Evolutionary conservation across 92 coral and sea anemone genomes (phyloP), one percentile per base, ranked within the genome.

Genomic region (Epizoanthus fatuus): DNA sequence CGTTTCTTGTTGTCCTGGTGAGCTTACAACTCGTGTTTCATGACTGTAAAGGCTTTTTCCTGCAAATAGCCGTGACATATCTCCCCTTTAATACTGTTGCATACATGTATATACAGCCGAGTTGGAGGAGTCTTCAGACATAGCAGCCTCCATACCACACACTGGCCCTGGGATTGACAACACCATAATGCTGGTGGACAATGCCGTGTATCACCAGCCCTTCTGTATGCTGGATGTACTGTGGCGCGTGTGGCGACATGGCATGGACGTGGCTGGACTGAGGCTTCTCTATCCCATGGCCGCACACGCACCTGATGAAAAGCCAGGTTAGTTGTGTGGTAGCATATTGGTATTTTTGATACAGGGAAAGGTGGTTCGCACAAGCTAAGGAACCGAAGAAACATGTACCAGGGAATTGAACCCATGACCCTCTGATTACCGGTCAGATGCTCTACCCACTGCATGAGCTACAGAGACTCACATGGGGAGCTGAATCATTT

Each of bases 171-270:
- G 75, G 69, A 69, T 86, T 22, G 88, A 93, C 22, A 97, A 91
- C 88, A 95, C 97, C 7, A 55, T 95, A 63, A 91, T 89, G 95
- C 69, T 95, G 69, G 62, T 91, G 52, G 95, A 90, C 87, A 78
- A 83, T 67, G 88, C 81, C n/a, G 92, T 79, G 35, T 93, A 86
- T 60, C 98, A 90, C 67, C 93, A 85, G 40, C 99, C 98, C 2
- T 88, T 82, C 68, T 97, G 98, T 88, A 90, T 93, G 86, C 74
- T 93, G 35, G 99, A 97, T 79, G 90, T 97, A 73, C 75, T 97
- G 85, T 80, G 74, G 51, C 98, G 98, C 42, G 95, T 90, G 20
- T 94, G 93, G 83, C 75, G 81, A 13, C 91, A 86, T 40, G 98
- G 98, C 29, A 59, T 95, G 60, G 98, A 95, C 69, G 65, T 95